These are phyloP conservation scores for Ichneumoninae sp. DNA, from an alignment of 2,888 invertebrate genomes.

Conservation along the genomic window DNA sequence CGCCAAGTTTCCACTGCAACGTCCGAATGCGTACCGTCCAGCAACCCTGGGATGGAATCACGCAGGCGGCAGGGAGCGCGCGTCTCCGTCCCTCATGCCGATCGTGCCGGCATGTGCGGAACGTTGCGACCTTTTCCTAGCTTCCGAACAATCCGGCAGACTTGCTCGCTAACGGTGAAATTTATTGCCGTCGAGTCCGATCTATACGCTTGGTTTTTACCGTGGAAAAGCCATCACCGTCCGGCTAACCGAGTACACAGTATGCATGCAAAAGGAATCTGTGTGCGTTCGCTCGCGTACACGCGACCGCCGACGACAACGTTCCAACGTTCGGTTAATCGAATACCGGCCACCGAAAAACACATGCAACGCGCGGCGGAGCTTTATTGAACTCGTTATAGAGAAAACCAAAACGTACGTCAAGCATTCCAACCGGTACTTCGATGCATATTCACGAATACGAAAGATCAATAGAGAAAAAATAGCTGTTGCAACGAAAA, in stretches of 20 bases:
- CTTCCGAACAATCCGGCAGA: neutral
- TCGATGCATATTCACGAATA: constrained; percentile 11
- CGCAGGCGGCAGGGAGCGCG: neutral
- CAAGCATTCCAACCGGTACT: neutral
- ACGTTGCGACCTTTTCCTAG: neutral
- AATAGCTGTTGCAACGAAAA: neutral
- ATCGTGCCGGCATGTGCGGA: neutral
- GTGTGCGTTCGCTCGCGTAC: neutral
- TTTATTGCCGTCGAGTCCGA: constrained; percentile 25
- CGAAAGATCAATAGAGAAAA: neutral
- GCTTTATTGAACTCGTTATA: constrained; percentile 18
- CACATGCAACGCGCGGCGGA: neutral
- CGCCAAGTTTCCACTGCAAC: constrained; percentile 56
- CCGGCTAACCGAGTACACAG: neutral
- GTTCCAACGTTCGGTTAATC: neutral
- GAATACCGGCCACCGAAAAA: neutral
- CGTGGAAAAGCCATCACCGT: constrained; percentile 4
- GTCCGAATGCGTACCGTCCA: constrained; percentile 30
- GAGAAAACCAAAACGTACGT: neutral
- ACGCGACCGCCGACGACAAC: neutral
- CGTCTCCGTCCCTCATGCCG: neutral
- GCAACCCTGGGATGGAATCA: constrained; percentile 9
- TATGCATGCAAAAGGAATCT: neutral
- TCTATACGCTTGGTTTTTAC: constrained; percentile 18
- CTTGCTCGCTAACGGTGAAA: neutral